A percentile compares a stretch with the other conserved stretches of the same genome.
Evolutionary conservation across 1,140 invertebrate species (phyloP).

Genomic region (Drosophila pseudoananassae): DNA sequence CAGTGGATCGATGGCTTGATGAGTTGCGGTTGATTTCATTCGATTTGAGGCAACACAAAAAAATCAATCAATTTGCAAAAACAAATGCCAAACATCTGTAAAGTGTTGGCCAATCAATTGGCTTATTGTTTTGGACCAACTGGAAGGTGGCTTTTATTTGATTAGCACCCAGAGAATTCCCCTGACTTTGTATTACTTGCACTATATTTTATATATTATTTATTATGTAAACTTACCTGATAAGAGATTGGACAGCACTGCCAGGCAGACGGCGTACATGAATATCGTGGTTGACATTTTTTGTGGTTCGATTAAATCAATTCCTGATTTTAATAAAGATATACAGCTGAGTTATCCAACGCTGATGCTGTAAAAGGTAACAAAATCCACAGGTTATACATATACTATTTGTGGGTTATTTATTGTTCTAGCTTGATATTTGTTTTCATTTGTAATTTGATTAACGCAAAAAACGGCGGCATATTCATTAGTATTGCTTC

Average conservation of each 20-base stretch:
- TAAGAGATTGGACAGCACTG: slow-evolving; percentile 66
- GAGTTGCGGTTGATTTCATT: slow-evolving; percentile 26
- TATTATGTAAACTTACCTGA: slow-evolving; percentile 56
- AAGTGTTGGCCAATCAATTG: slow-evolving; percentile 39
- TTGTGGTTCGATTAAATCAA: slow-evolving; percentile 1
- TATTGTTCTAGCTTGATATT: slow-evolving; percentile 1
- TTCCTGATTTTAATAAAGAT: not conserved
- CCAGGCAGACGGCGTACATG: slow-evolving; percentile 62
- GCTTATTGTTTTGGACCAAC: slow-evolving; percentile 3
- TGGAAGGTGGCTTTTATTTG: slow-evolving; percentile 25
- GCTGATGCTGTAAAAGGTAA: slow-evolving; percentile 22
- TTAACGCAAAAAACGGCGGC: slow-evolving; percentile 16
- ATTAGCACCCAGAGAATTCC: not conserved
- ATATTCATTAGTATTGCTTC: slow-evolving; percentile 23
- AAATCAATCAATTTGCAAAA: slow-evolving; percentile 30
- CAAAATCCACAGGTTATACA: slow-evolving; percentile 10
- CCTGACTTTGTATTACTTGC: not conserved
- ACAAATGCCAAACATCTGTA: slow-evolving; percentile 10
- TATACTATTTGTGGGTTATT: slow-evolving; percentile 14
- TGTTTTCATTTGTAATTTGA: slow-evolving; percentile 36
- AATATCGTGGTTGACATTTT: slow-evolving; percentile 47
- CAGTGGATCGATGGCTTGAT: slow-evolving; percentile 26
- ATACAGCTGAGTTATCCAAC: slow-evolving; percentile 7
- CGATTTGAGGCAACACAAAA: slow-evolving; percentile 3
- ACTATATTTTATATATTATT: slow-evolving; percentile 9